These are phyloP conservation scores for Tineola bisselliella DNA, from an alignment of 2,888 invertebrate genomes.

Conservation along the genomic window DNA sequence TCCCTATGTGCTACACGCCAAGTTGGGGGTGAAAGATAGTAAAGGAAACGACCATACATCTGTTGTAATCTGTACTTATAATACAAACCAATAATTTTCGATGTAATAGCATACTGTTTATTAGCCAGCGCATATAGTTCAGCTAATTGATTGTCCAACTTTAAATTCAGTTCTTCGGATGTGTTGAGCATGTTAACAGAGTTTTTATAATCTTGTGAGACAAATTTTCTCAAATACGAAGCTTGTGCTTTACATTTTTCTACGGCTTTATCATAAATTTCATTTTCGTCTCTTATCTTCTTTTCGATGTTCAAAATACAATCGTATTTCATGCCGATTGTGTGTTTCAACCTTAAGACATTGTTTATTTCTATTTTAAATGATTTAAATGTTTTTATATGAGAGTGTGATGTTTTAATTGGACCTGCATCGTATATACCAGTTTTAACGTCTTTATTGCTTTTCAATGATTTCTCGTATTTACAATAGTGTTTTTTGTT, in stretches of 20 bases:
- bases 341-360: conserved; percentile 30
- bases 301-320: conserved; percentile 62
- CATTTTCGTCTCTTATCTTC: conserved; percentile 61
- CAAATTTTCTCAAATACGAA: conserved; percentile 68
- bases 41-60: conserved; percentile 75
- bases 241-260: conserved; percentile 60
- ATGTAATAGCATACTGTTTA: conserved; percentile 39
- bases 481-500: neutral
- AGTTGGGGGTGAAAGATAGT: conserved; percentile 70
- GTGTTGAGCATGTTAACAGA: conserved; percentile 65
- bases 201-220: conserved; percentile 68
- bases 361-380: conserved; percentile 29
- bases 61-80: conserved; percentile 71
- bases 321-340: conserved; percentile 54
- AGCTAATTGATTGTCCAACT: conserved; percentile 46
- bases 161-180: conserved; percentile 52
- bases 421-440: conserved; percentile 18
- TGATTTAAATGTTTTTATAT: conserved; percentile 34
- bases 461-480: conserved; percentile 25
- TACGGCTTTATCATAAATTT: conserved; percentile 51
- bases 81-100: conserved; percentile 68
- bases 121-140: conserved; percentile 52
- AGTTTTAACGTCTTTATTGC: conserved; percentile 30
- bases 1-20: conserved; percentile 68
- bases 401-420: conserved; percentile 20